These are phyloP conservation scores for Helicoverpa zea DNA, from an alignment of 1,140 invertebrate genomes.

Conservation along the genomic window DNA sequence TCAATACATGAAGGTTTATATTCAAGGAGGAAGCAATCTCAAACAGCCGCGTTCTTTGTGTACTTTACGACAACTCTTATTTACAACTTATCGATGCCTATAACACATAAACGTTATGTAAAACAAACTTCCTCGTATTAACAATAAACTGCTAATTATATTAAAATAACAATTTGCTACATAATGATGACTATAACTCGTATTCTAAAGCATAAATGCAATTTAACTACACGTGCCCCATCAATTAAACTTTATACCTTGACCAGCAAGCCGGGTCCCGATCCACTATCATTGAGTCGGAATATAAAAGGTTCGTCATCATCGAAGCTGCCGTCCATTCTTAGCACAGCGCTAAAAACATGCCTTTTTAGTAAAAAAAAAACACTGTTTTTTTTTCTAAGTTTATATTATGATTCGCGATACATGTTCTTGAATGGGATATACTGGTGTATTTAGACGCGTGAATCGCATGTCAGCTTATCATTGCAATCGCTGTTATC, in stretches of 20 bases:
- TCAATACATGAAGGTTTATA: not conserved
- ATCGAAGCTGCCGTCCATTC: slow-evolving; percentile 43
- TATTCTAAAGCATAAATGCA: not conserved
- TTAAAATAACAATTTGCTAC: not conserved
- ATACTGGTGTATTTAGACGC: slow-evolving; percentile 55
- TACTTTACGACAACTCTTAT: not conserved
- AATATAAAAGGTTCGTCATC: slow-evolving; percentile 91
- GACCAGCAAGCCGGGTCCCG: slow-evolving; percentile 91
- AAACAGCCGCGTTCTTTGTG: not conserved
- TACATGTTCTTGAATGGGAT: slow-evolving; percentile 44
- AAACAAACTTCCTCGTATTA: slow-evolving; percentile 1
- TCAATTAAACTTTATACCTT: slow-evolving; percentile 86
- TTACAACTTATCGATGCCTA: slow-evolving; percentile 2
- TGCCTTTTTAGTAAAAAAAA: slow-evolving; percentile 22
- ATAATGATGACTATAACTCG: not conserved
- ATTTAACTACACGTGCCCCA: not conserved
- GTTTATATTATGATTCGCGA: slow-evolving; percentile 32
- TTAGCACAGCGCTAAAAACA: slow-evolving; percentile 37
- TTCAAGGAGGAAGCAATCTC: not conserved
- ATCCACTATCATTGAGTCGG: slow-evolving; percentile 91
- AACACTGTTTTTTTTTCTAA: slow-evolving; percentile 13
- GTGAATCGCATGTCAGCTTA: slow-evolving; percentile 67
- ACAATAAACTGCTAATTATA: slow-evolving; percentile 1
- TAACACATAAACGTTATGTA: not conserved
- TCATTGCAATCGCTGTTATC: slow-evolving; percentile 50